Base-by-base conservation (phyloP, 2,797 vertebrate species). In the Ctenochaetus hawaiiensis region DNA sequence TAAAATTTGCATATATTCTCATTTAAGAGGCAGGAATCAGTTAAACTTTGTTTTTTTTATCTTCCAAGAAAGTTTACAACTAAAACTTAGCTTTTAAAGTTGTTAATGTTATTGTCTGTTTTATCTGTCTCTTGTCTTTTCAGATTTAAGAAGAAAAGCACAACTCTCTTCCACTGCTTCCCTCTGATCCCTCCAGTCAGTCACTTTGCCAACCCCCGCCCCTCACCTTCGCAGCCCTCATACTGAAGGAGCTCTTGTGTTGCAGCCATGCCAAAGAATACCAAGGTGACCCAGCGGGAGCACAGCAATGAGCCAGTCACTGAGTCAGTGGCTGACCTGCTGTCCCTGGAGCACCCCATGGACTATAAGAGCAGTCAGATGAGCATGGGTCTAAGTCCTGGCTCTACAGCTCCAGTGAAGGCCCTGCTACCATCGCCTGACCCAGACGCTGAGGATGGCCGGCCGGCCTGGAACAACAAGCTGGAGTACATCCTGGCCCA, bases 401-500 rank as follows among this genome's bases (percentile, higher is more conserved):
- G 93, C 88, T 93, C 92, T 20, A 94, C 89, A 0, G 92, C 92
- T 22, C 93, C 94, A 84, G 96, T 90, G 18, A 94, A 86, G 71
- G 90, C 93, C 85, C 87, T 6, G 91, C 68, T 54, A 85, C 92
- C 96, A 23, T 95, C 94, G 26, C 95, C 95, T 0, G 96, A 96
- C 22, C 93, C 95, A 54, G 97, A 97, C 0, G 82, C 67, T 0
- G 92, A 93, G 66, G 98, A 99, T 34, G 97, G 98, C 54, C 91
- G 98, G 17, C 98, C 98, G 0, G 97, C 97, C 0, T 99, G 98
- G 98, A 99, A 98, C 94, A 99, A 95, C 94, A 99, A 99, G 71
- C 77, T 99, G 74, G 96, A 99, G 93, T 99, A 99, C 93, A 99
- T 99, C 88, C 93, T 99, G 82, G 98, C 98, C 0, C 98, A 99